A percentile compares a stretch with the other conserved stretches of the same genome.
Evolutionary conservation across 2,797 vertebrate species (phyloP).

Genomic region (Spinus pinus): DNA sequence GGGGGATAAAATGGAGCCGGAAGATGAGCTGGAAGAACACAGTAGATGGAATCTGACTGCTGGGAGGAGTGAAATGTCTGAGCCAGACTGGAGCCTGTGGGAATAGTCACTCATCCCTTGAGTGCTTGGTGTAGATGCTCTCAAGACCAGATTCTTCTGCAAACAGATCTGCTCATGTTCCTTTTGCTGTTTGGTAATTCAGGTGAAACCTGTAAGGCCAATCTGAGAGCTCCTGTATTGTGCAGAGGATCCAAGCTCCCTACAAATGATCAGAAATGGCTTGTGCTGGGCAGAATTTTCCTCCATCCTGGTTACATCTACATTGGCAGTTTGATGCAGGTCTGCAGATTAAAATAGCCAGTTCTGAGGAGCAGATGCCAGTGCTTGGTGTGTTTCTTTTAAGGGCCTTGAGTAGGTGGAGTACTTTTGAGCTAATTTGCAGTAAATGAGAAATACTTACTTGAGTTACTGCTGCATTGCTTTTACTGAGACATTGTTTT

Average conservation of each 20-base stretch:
- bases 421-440: neutral
- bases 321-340: neutral
- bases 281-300: neutral
- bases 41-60: neutral
- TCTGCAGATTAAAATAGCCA: neutral
- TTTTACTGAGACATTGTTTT: neutral
- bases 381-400: neutral
- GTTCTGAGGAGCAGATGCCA: neutral
- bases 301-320: neutral
- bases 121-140: neutral
- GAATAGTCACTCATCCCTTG: neutral
- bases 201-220: neutral
- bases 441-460: neutral
- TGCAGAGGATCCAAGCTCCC: neutral
- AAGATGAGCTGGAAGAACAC: neutral
- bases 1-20: neutral
- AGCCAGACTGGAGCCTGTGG: neutral
- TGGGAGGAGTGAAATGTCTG: neutral
- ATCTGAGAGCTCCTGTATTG: neutral
- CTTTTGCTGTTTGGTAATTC: neutral
- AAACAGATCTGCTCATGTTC: neutral
- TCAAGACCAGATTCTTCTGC: neutral
- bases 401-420: neutral
- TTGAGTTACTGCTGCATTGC: neutral
- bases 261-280: neutral